Percentiles rank a stretch among this genome's conserved stretches.
phyloP scores from a whole-genome alignment of 2,888 invertebrate genomes.

The Tricholauxania praeusta region DNA sequence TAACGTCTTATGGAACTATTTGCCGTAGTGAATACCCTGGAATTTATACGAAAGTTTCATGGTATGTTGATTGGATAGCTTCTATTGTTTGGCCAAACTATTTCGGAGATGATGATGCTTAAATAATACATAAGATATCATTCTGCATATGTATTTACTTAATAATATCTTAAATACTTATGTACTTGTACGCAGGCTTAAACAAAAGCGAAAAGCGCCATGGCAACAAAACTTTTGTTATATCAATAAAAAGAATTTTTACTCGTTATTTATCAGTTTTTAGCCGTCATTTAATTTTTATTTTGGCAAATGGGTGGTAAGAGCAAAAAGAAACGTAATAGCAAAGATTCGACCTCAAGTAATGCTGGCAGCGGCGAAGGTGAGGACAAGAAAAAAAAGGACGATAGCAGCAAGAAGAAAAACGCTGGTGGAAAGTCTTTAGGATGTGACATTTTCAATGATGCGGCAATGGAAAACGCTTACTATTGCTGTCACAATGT shows the following conservation, averaged over 20 bases:
- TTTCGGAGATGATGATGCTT: constrained; percentile 34
- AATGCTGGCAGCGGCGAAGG: constrained; percentile 63
- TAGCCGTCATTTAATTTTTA: no score
- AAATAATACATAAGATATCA: no score
- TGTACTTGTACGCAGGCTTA: no score
- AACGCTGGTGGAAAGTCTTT: constrained; percentile 73
- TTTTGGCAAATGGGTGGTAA: constrained; percentile 65
- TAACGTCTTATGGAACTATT: constrained; percentile 62
- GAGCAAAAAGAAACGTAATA: constrained; percentile 72
- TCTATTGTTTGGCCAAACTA: constrained; percentile 58
- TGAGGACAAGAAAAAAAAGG: constrained; percentile 69
- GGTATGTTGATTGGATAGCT: constrained; percentile 61
- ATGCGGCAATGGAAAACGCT: constrained; percentile 93
- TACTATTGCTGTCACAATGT: constrained; percentile 95
- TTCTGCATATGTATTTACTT: no score
- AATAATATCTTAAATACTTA: no score
- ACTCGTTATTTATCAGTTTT: neutral
- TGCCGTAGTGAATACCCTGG: constrained; percentile 57
- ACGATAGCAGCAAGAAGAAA: constrained; percentile 69
- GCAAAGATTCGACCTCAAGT: constrained; percentile 68
- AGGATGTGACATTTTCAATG: constrained; percentile 87
- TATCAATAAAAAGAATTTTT: constrained; percentile 8
- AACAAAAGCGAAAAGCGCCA: neutral
- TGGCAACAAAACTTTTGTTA: neutral
- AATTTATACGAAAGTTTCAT: constrained; percentile 58